These are phyloP conservation scores for Clarias laeviceps DNA, from an alignment of 2,797 vertebrate genomes.

Conservation along the genomic window DNA sequence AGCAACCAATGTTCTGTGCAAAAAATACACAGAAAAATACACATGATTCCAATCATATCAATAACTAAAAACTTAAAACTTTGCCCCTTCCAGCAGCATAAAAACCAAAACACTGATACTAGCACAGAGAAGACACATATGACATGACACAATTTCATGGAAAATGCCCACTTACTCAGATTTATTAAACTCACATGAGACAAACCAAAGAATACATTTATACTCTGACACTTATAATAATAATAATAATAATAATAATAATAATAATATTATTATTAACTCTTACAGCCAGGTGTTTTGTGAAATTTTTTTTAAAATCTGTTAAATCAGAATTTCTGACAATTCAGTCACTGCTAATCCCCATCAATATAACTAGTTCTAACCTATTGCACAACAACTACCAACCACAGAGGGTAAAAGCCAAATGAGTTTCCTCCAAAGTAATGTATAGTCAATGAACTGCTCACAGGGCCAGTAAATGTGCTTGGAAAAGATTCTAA, in stretches of 20 bases:
- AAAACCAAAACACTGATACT: background rate
- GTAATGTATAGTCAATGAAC: background rate
- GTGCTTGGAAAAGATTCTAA: background rate
- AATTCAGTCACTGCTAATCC: background rate
- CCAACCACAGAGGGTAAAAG: background rate
- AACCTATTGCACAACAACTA: background rate
- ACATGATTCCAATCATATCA: background rate
- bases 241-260: background rate
- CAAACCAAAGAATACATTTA: constrained; percentile 3
- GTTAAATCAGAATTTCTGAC: background rate
- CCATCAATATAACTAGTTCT: background rate
- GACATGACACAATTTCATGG: background rate
- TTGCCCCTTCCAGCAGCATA: background rate
- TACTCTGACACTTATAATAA: background rate
- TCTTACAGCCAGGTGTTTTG: background rate
- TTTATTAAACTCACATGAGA: background rate
- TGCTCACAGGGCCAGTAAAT: background rate
- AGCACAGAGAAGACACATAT: background rate
- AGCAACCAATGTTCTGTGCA: background rate
- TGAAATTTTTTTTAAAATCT: background rate
- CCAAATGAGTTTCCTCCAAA: background rate
- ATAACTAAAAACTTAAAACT: background rate
- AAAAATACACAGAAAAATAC: too few species aligned
- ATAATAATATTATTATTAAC: background rate
- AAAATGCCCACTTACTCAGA: background rate